phyloP scores from a whole-genome alignment of 2,888 invertebrate species.

The Pasiphila rectangulata region DNA sequence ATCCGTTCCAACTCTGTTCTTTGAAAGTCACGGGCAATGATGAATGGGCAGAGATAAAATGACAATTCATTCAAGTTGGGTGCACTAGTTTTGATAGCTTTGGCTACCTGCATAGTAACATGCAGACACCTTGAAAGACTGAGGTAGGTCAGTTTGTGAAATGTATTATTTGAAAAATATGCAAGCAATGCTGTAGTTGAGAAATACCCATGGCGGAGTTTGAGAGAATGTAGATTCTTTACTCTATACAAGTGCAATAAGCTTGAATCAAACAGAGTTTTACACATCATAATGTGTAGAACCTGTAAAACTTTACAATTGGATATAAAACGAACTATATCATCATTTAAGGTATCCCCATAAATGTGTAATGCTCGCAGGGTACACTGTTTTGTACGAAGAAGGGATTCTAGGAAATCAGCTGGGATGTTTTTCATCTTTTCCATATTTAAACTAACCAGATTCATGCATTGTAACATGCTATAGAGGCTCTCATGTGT shows the following conservation, averaged over 20 bases:
- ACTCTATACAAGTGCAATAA: slow-evolving; percentile 67
- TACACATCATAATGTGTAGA: slow-evolving; percentile 76
- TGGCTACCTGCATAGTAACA: slow-evolving; percentile 74
- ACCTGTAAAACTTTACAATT: slow-evolving; percentile 67
- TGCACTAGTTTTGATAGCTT: slow-evolving; percentile 70
- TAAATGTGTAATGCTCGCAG: slow-evolving; percentile 72
- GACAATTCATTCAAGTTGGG: slow-evolving; percentile 74
- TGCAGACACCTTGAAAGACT: slow-evolving; percentile 75
- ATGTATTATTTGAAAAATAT: slow-evolving; percentile 73
- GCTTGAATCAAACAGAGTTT: slow-evolving; percentile 77
- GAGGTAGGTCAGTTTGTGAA: slow-evolving; percentile 69
- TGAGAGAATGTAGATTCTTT: slow-evolving; percentile 71
- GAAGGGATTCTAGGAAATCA: slow-evolving; percentile 70
- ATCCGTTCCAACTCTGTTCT: slow-evolving; percentile 71
- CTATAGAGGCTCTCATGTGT: slow-evolving; percentile 71
- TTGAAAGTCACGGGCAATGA: slow-evolving; percentile 69
- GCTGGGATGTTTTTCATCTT: slow-evolving; percentile 79
- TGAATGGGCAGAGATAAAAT: slow-evolving; percentile 76
- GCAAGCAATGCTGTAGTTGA: slow-evolving; percentile 71
- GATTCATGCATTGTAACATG: slow-evolving; percentile 71
- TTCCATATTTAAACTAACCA: slow-evolving; percentile 77
- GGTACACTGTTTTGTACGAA: slow-evolving; percentile 64
- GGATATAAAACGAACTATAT: slow-evolving; percentile 68
- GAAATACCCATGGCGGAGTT: slow-evolving; percentile 77
- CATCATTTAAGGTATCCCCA: slow-evolving; percentile 76